A percentile compares a stretch with the other conserved stretches of the same genome.
These are phyloP conservation scores for Apamea anceps DNA, from an alignment of 2,888 invertebrate genomes.

Conservation along the genomic window DNA sequence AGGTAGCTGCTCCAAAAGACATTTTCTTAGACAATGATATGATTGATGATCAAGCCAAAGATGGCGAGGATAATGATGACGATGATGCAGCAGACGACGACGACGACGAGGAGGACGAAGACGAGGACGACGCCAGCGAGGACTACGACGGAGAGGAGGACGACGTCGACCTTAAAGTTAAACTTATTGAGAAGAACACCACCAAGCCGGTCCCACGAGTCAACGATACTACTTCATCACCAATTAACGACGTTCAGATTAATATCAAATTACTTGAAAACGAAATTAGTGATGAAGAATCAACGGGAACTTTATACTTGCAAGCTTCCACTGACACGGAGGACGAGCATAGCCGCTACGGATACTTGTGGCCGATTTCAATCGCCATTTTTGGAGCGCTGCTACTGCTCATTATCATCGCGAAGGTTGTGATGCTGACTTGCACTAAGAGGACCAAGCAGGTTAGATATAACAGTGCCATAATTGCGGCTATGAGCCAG, in stretches of 20 bases:
- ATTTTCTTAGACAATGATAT: constrained; percentile 68
- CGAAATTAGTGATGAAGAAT: constrained; percentile 72
- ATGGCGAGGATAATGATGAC: constrained; percentile 78
- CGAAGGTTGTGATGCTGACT: constrained; percentile 86
- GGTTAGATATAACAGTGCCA: constrained; percentile 88
- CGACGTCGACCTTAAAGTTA: constrained; percentile 84
- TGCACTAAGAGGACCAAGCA: constrained; percentile 82
- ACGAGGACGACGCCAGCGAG: constrained; percentile 78
- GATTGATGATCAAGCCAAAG: constrained; percentile 76
- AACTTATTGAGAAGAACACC: constrained; percentile 79
- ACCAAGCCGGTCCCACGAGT: constrained; percentile 21
- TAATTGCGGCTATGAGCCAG: constrained; percentile 89
- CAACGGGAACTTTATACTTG: constrained; percentile 74
- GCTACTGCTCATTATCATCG: constrained; percentile 89
- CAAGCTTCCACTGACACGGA: constrained; percentile 79
- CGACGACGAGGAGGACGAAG: constrained; percentile 76
- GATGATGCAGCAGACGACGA: constrained; percentile 79
- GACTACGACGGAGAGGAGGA: constrained; percentile 74
- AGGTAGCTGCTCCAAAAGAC: constrained; percentile 73
- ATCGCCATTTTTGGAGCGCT: constrained; percentile 90
- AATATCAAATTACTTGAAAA: constrained; percentile 82
- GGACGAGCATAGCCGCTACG: constrained; percentile 85
- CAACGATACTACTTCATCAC: constrained; percentile 54
- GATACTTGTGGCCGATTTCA: constrained; percentile 90
- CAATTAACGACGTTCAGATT: constrained; percentile 75